phyloP scores from a whole-genome alignment of 30 jellyfish, hydroid and myxozoan species.

The Aurelia sp. region DNA sequence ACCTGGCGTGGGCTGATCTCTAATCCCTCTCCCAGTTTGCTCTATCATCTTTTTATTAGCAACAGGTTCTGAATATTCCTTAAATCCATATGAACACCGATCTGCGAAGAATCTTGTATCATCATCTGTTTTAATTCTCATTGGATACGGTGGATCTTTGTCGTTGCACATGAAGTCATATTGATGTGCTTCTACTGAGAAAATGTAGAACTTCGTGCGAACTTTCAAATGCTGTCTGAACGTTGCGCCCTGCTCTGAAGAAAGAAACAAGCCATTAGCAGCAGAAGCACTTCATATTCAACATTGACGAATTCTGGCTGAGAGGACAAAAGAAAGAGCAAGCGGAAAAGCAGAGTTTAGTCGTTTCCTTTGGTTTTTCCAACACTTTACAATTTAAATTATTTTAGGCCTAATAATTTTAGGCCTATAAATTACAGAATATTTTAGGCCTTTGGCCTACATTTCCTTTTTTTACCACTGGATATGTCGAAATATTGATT shows the following conservation, averaged over 20 bases:
- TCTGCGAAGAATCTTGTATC: conserved; percentile 70
- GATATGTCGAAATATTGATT: no score
- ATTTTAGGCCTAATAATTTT: no score
- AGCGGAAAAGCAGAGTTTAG: neutral
- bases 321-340: neutral
- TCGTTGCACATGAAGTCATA: conserved; percentile 74
- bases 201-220: conserved; percentile 54
- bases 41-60: conserved; percentile 50
- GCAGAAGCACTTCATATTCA: neutral
- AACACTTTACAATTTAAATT: no score
- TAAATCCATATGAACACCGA: conserved; percentile 71
- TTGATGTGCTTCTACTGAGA: conserved; percentile 32
- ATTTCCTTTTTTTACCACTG: no score
- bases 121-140: conserved; percentile 69
- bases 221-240: conserved; percentile 69
- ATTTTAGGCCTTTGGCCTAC: no score
- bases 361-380: no score
- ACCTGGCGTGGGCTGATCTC: conserved; percentile 16
- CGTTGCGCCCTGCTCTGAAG: conserved; percentile 63
- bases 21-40: conserved; percentile 39
- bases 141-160: conserved; percentile 60
- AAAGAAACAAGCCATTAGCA: neutral
- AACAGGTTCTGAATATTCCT: conserved; percentile 37
- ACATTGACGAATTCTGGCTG: neutral
- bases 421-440: no score